Conservation (phyloP, 2,113 vertebrate genomes). For the Balaenoptera acutorostrata region DNA sequence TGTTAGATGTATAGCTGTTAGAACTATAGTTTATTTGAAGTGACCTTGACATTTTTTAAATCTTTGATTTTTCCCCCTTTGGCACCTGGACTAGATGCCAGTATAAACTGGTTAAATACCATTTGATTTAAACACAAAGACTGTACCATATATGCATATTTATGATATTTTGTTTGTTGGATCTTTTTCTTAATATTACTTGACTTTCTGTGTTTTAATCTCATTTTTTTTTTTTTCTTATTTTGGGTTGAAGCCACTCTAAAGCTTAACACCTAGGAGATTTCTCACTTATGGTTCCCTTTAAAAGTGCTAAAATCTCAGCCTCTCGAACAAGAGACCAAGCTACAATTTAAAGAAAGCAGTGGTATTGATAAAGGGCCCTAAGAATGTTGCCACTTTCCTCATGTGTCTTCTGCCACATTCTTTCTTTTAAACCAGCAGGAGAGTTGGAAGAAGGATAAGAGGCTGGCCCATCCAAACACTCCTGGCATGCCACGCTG, state of each 20-base stretch:
- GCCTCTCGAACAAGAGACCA: constrained; percentile 69
- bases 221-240: not conserved
- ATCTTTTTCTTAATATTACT: constrained; percentile 66
- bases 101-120: constrained; percentile 21
- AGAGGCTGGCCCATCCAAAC: constrained; percentile 42
- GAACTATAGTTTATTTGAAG: constrained; percentile 23
- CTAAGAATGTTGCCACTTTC: constrained; percentile 59
- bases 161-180: constrained; percentile 56
- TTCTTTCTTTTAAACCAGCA: constrained; percentile 73
- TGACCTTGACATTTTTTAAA: constrained; percentile 8
- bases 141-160: not conserved
- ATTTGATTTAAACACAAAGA: constrained; percentile 43
- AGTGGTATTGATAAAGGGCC: constrained; percentile 54
- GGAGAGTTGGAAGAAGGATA: constrained; percentile 71
- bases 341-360: constrained; percentile 61
- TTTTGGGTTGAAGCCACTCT: constrained; percentile 71
- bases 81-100: constrained; percentile 10
- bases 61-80: not conserved
- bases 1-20: constrained; percentile 19
- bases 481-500: constrained; percentile 53
- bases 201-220: constrained; percentile 62
- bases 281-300: constrained; percentile 72
- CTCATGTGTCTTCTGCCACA: constrained; percentile 13
- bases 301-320: constrained; percentile 76
- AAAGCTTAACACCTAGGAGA: constrained; percentile 70